Conservation (phyloP, 2,113 vertebrate species). For the Myanophis thanlyinensis region DNA sequence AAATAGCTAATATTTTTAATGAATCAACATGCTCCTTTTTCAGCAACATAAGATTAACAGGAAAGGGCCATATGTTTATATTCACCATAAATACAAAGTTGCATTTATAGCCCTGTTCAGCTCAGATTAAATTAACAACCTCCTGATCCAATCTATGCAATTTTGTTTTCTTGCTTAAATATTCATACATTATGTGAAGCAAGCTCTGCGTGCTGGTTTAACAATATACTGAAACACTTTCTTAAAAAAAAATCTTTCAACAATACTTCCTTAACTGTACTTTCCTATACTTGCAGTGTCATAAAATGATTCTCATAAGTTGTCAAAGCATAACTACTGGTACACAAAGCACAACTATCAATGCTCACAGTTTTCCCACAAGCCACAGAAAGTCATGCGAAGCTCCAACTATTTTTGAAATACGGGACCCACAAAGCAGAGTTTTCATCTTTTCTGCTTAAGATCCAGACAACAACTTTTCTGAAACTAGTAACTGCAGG, state of each 20-base stretch:
- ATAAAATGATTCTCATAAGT: background rate
- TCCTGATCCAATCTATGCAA: background rate
- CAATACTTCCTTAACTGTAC: background rate
- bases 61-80: background rate
- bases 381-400: constrained; percentile 4
- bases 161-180: background rate
- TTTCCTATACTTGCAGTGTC: background rate
- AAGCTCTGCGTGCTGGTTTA: background rate
- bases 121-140: background rate
- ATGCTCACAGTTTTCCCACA: background rate
- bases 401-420: background rate
- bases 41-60: background rate
- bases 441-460: background rate
- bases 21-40: background rate
- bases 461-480: background rate
- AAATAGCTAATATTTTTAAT: background rate
- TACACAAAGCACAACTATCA: background rate
- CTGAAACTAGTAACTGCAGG: background rate
- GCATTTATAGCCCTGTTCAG: background rate
- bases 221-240: background rate
- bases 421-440: background rate
- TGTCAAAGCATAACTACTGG: constrained; percentile 7
- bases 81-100: background rate
- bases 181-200: background rate
- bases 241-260: background rate